A percentile compares a stretch with the other conserved stretches of the same genome.
phyloP scores from a whole-genome alignment of 1,140 invertebrate genomes.

The Halesus radiatus region DNA sequence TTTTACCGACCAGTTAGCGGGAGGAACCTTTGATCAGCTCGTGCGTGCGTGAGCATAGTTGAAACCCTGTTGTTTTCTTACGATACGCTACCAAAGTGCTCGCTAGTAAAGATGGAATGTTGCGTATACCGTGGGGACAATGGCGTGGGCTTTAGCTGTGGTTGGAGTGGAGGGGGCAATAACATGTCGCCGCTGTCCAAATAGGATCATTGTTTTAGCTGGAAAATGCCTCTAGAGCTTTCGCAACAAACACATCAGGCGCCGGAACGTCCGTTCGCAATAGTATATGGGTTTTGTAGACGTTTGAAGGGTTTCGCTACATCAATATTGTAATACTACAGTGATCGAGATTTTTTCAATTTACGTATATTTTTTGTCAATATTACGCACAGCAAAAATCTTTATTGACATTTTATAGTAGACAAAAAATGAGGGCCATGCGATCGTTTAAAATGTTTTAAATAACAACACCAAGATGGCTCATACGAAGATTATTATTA shows the following conservation, averaged over 20 bases:
- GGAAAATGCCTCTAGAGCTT: not conserved
- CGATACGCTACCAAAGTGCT: not conserved
- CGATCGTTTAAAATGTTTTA: no score
- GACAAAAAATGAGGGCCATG: no score
- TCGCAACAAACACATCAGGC: not conserved
- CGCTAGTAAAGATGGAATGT: slow-evolving; percentile 1
- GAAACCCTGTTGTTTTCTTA: not conserved
- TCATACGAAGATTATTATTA: no score
- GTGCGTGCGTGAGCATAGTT: not conserved
- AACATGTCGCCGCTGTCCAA: slow-evolving; percentile 7
- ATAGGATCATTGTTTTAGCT: slow-evolving; percentile 16
- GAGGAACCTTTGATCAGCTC: not conserved
- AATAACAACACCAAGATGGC: no score
- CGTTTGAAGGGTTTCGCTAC: no score
- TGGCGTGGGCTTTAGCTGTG: not conserved
- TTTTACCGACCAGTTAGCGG: not conserved
- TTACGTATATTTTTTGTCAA: no score
- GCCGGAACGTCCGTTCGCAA: no score
- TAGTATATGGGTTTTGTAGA: no score
- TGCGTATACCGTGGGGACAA: not conserved
- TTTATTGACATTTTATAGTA: no score
- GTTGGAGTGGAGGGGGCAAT: not conserved
- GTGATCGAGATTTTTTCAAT: no score
- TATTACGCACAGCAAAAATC: no score
- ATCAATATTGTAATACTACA: no score